These are phyloP conservation scores for Periplaneta americana DNA, from an alignment of 1,140 invertebrate species.

Conservation along the genomic window DNA sequence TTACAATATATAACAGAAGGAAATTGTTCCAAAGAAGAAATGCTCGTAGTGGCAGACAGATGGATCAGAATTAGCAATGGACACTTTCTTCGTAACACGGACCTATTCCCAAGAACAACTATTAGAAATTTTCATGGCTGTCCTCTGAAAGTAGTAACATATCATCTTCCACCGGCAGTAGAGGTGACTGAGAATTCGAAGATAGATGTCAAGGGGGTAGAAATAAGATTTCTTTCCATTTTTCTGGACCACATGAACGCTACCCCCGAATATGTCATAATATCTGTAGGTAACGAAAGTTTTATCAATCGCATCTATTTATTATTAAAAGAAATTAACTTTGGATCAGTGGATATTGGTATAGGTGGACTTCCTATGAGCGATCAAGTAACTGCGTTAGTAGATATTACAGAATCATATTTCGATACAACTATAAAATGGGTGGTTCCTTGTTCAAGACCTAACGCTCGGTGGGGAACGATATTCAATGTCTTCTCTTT, in stretches of 20 bases:
- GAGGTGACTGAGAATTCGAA: not conserved
- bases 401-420: not conserved
- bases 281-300: not conserved
- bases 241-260: not conserved
- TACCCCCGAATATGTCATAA: not conserved
- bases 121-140: not conserved
- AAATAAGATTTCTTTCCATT: not conserved
- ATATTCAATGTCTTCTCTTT: not conserved
- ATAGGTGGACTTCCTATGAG: not conserved
- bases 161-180: not conserved
- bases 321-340: not conserved
- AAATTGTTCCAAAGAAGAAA: not conserved
- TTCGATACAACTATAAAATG: not conserved
- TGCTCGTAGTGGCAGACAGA: not conserved
- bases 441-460: not conserved
- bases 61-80: not conserved
- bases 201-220: not conserved
- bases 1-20: not conserved
- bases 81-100: not conserved
- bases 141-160: not conserved
- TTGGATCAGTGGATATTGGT: not conserved
- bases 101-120: not conserved
- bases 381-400: fast-evolving
- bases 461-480: not conserved
- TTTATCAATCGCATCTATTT: no score